A percentile compares a stretch with the other conserved stretches of the same genome.
These are phyloP conservation scores for Rhabdornis inornatus DNA, from an alignment of 2,113 vertebrate genomes.

Conservation along the genomic window DNA sequence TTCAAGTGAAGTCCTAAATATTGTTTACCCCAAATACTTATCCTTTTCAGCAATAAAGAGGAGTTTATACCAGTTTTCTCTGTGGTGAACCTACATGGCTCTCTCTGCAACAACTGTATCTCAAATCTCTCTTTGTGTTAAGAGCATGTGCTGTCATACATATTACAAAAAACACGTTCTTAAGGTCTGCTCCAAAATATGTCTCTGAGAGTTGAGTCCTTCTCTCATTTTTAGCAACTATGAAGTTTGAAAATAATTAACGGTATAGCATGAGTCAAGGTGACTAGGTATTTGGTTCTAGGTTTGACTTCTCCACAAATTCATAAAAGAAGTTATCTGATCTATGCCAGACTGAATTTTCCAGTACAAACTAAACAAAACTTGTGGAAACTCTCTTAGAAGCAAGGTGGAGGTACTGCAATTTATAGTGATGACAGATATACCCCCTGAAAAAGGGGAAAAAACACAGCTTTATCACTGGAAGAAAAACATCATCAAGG, in stretches of 20 bases:
- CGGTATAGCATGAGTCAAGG: rapidly evolving
- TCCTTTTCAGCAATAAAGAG: background rate
- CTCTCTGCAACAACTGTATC: background rate
- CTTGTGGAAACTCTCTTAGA: background rate
- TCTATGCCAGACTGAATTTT: background rate
- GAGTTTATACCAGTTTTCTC: background rate
- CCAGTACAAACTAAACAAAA: background rate
- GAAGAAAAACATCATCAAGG: background rate
- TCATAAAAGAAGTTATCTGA: background rate
- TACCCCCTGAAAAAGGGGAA: background rate
- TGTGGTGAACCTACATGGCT: background rate
- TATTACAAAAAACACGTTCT: background rate
- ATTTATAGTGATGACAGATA: background rate
- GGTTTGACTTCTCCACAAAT: background rate
- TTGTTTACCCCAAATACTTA: background rate
- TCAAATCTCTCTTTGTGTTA: background rate
- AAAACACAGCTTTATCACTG: background rate
- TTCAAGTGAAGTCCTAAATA: background rate
- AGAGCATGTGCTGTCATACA: background rate
- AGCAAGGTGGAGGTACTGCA: background rate
- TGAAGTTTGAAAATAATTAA: background rate
- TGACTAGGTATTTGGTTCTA: rapidly evolving
- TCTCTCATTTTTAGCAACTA: background rate
- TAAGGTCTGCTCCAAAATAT: background rate
- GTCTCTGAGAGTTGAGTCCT: background rate